Base-by-base conservation (phyloP, 2,888 invertebrate genomes). In the Frankliniella fusca region DNA sequence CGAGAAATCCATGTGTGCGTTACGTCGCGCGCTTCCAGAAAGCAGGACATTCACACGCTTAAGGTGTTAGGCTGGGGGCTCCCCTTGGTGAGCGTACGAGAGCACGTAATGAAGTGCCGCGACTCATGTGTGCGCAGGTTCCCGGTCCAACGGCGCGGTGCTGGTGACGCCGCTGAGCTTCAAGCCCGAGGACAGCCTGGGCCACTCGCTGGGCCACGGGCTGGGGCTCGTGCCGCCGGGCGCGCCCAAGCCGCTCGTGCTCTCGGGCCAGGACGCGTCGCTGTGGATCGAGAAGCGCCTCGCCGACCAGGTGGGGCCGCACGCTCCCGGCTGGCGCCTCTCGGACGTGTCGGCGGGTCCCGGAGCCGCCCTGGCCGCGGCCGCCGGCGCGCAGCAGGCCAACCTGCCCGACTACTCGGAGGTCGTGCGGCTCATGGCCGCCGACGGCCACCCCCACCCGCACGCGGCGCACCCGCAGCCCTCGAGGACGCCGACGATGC, bases 161-260 rank as follows among this genome's bases (percentile, higher is more conserved):
- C 70, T 76, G 27, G 70, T 76, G 70, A 76, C 70, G 70, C 70
- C 70, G 70, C 70, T 76, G 70, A 76, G 70, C 70, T 76, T 76
- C 70, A 76, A 76, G 70, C 70, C 70, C 23, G 70, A 76, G 70
- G 70, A 76, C 70, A 76, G 70, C 70, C 70, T 76, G 23, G 70
- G 38, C 38, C 38, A 38, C 38, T 38, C 38, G 38, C 38, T 38
- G 8, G 70, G 70, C 70, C 70, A 27, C 70, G 70, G 70, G 27
- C 70, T 76, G 23, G 70, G 70, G 27, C 9, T 76, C 70, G 70
- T 76, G 27, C 70, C 70, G 23, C 70, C 70, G 12, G 70, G 70
- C 8, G 70, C 27, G 8, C 12, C 23, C 70, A 76, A 76, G 70
- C 70, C 70, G 27, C 70, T 76, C 23, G 23, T 76, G 70, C 70